Base-by-base conservation (phyloP, 2,888 invertebrate species). In the Ormyrus nitidulus region DNA sequence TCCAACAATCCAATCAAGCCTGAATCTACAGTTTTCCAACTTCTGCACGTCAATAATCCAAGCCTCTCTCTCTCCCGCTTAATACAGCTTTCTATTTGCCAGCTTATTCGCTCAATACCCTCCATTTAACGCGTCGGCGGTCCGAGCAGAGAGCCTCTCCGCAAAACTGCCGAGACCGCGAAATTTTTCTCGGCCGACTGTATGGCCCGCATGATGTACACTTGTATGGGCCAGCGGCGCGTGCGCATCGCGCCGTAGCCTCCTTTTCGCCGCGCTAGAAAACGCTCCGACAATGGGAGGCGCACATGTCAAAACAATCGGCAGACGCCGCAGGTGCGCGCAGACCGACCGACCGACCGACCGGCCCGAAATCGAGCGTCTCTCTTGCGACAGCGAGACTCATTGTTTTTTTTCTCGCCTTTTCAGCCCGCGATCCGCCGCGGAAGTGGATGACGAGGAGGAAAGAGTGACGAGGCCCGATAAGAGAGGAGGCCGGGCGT, bases 221-320 rank as follows among this genome's bases (percentile, higher is more conserved):
- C 34, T 34, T 34, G 34, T 34, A 80, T 74, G 77, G 44, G 71
- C 73, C 73, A 44, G 13, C 46, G 8, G 5, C 11, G 44, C 10
- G 53, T 44, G n/a, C 19, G 19, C 19, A 1, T 34, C 34, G 34
- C 34, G 34, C 34, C 34, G 34, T 4, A 19, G 34, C 34, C 34
- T 34, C 34, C 34, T 34, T 34, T 34, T 34, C 34, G 34, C 34
- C 34, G 34, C 34, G 34, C 34, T 34, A 34, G 34, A 34, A 34
- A 4, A 34, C 34, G 34, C 19, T 34, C 34, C 34, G 34, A 34
- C 34, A 34, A 34, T 34, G 34, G 34, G 34, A 34, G 34, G 34
- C 72, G 71, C 83, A 82, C 84, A 81, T 80, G 81, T 82, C 82
- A 83, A 85, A 79, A 84, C 83, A 83, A 74, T 77, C 77, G 77